Conservation (phyloP, 2,888 invertebrate genomes). For the Margaritifera margaritifera region DNA sequence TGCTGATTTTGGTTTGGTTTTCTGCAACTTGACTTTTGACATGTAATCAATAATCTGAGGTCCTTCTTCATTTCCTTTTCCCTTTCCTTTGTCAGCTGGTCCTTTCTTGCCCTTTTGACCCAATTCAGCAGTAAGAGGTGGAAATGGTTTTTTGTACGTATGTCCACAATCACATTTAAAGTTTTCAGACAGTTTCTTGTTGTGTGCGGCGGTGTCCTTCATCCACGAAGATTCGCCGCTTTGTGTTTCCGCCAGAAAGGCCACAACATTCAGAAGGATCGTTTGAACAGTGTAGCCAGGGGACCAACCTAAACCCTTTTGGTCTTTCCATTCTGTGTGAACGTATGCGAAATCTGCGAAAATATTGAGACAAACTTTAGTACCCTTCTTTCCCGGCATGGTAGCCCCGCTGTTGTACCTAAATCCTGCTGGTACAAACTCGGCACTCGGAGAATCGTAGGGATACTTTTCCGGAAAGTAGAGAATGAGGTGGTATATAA, state of each 20-base stretch:
- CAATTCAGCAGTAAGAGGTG: conserved; percentile 39
- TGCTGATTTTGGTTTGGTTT: conserved; percentile 39
- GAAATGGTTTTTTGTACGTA: conserved; percentile 55
- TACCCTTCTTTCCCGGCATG: conserved; percentile 59
- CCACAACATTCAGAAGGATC: conserved; percentile 61
- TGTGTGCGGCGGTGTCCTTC: conserved; percentile 38
- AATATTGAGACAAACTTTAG: conserved; percentile 61
- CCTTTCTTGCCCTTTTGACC: conserved; percentile 19
- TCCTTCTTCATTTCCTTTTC: conserved; percentile 13
- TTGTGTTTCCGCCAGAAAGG: conserved; percentile 60
- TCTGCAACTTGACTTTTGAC: conserved; percentile 52
- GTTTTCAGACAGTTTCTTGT: conserved; percentile 50
- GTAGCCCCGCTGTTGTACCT: conserved; percentile 62
- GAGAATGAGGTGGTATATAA: conserved; percentile 59
- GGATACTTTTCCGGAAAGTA: conserved; percentile 62
- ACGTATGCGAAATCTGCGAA: conserved; percentile 63
- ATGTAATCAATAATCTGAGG: conserved; percentile 58
- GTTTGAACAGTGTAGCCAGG: conserved; percentile 66
- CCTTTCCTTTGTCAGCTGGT: conserved; percentile 18
- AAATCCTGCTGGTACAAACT: conserved; percentile 62
- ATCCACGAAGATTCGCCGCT: conserved; percentile 42
- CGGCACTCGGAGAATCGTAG: conserved; percentile 61
- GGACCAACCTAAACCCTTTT: conserved; percentile 62
- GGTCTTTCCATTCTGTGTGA: conserved; percentile 63
- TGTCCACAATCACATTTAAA: conserved; percentile 56